Base-by-base conservation (phyloP, 2,113 vertebrate genomes). In the Cyprinodon tularosa region DNA sequence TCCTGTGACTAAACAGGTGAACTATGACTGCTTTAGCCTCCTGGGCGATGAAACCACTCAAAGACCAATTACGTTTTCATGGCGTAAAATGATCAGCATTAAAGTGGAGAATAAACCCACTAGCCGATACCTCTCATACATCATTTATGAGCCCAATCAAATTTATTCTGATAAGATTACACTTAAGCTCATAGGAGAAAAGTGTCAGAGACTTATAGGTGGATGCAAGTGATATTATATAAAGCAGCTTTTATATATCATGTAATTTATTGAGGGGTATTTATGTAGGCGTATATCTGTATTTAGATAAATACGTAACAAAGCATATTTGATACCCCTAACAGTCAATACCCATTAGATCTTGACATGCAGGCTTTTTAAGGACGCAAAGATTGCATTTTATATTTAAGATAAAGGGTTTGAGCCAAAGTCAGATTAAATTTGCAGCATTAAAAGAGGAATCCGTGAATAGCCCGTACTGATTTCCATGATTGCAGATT, bases 121-220 rank as follows among this genome's bases (percentile, higher is more conserved):
- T 64, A 40, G 64, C 77, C 62, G 77, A 80, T 78, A 74, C 62
- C 40, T 60, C 64, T 77, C 79, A 84, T 87, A 57, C 76, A 82
- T 86, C 48, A 86, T 90, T 84, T 76, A 88, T 86, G 66, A 85
- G 83, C 85, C 84, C 71, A 78, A 75, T 88, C 78, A 83, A 78
- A 90, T 91, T 67, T 84, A 90, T 85, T 82, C 85, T 83, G 53
- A 83, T 78, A 81, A 90, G 83, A 89, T 89, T 79, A 80, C 78
- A 74, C 48, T 37, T 71, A 77, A 82, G 76, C 82, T 68, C 15
- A 86, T 85, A 78, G 76, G 66, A 65, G 44, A 66, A 57, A 83
- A 88, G 69, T 63, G 69, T 68, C 40, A 1, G 1, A 44, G 48
- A 78, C 22, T 53, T 48, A 74, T 66, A 67, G 45, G 22, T 61